These are phyloP conservation scores for Eucera pruinosa DNA, from an alignment of 2,888 invertebrate species.

Conservation along the genomic window DNA sequence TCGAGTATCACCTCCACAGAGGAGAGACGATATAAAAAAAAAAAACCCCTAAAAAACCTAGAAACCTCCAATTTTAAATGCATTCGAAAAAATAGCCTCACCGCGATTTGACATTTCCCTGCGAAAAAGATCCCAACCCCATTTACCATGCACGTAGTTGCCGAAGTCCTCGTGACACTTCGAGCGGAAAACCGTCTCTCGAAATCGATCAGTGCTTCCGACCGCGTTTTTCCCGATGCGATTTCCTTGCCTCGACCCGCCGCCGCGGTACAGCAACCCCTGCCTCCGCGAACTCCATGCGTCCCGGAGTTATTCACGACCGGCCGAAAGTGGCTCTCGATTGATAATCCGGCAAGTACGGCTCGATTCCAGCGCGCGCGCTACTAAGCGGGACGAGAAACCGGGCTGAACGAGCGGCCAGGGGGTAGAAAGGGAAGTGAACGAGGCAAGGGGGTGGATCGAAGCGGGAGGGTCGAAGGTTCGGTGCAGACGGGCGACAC, in stretches of 20 bases:
- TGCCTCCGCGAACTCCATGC: constrained; percentile 37
- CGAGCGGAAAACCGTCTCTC: constrained; percentile 54
- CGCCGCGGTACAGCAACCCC: background rate
- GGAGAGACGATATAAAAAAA: too few relatives aligned
- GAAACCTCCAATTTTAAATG: background rate
- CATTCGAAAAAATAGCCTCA: background rate
- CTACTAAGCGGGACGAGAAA: constrained; percentile 41
- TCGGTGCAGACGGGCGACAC: constrained; percentile 68
- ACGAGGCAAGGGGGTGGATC: constrained; percentile 44
- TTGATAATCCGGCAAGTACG: constrained; percentile 70
- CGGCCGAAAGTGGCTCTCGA: constrained; percentile 71
- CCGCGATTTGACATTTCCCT: too few relatives aligned
- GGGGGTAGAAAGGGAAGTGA: constrained; percentile 24
- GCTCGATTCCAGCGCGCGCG: constrained; percentile 64
- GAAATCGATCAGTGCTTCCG: constrained; percentile 54
- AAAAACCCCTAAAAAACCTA: background rate
- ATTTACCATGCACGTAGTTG: constrained; percentile 11
- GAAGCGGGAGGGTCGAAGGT: constrained; percentile 63
- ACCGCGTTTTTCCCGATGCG: constrained; percentile 40
- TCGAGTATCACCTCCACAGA: too few relatives aligned
- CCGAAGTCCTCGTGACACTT: constrained; percentile 44
- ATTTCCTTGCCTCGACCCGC: constrained; percentile 32
- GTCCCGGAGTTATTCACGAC: constrained; percentile 64
- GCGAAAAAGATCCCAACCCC: constrained; percentile 11
- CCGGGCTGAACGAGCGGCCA: constrained; percentile 21